A percentile compares a stretch with the other conserved stretches of the same genome.
Conservation (phyloP, 2,888 invertebrate genomes). For the Rhamphomyia laevipes region DNA sequence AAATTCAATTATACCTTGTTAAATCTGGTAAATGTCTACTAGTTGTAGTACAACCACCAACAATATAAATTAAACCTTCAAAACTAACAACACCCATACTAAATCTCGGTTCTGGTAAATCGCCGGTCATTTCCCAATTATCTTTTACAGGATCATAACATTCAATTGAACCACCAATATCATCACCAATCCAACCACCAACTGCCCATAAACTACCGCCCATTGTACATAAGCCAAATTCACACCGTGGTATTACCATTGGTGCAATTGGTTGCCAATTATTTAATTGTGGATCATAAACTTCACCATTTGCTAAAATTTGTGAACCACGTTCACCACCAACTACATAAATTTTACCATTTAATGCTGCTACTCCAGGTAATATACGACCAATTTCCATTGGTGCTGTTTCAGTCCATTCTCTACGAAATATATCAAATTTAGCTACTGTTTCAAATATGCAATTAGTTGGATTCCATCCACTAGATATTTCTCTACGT, state of each 20-base stretch:
- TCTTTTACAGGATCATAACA: constrained; percentile 70
- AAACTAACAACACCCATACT: constrained; percentile 81
- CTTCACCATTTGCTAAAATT: constrained; percentile 79
- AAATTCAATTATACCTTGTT: constrained; percentile 33
- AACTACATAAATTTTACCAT: constrained; percentile 78
- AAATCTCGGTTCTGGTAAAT: constrained; percentile 73
- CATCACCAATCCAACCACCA: constrained; percentile 89
- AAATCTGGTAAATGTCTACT: constrained; percentile 70
- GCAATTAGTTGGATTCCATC: constrained; percentile 69
- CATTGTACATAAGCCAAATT: constrained; percentile 76
- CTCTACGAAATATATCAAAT: constrained; percentile 54
- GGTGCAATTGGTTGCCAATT: constrained; percentile 51
- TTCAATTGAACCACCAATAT: constrained; percentile 81
- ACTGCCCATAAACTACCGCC: constrained; percentile 75
- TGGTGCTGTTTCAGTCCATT: constrained; percentile 69
- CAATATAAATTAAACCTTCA: constrained; percentile 60
- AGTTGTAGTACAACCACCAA: constrained; percentile 77
- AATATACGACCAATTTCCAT: constrained; percentile 78
- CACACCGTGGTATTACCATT: constrained; percentile 77
- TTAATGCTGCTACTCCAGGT: constrained; percentile 73
- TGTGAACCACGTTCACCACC: constrained; percentile 86
- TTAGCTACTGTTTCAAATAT: constrained; percentile 73
- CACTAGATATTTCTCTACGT: constrained; percentile 60
- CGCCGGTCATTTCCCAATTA: constrained; percentile 64
- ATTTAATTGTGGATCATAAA: constrained; percentile 59